phyloP scores from a whole-genome alignment of 37 sponge, comb jelly and placozoan genomes.

The Trichoplax adhaerens region DNA sequence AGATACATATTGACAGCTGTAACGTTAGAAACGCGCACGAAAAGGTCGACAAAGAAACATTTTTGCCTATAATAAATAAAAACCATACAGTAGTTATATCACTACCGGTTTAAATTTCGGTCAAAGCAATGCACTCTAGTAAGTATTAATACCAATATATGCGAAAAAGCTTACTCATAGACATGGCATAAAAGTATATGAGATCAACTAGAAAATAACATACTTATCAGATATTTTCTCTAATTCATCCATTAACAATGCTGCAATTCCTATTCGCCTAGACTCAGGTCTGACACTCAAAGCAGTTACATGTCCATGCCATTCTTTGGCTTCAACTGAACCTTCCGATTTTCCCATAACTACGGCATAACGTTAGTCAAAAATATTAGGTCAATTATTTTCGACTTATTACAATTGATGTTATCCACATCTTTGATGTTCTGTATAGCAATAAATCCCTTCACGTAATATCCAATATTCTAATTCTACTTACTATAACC shows the following conservation, averaged over 20 bases:
- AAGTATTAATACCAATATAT: not conserved
- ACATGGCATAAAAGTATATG: not conserved
- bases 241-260: slow-evolving; percentile 60
- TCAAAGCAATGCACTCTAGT: not conserved
- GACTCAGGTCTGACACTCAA: slow-evolving; percentile 69
- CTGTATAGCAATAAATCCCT: no score
- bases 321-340: slow-evolving; percentile 9
- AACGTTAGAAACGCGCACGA: slow-evolving; percentile 76
- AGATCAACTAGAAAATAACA: not conserved
- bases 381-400: no score
- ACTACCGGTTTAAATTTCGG: not conserved
- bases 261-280: slow-evolving; percentile 76
- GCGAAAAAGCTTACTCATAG: not conserved
- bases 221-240: slow-evolving; percentile 63
- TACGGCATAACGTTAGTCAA: no score
- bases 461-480: no score
- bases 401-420: no score
- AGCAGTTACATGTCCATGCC: slow-evolving; percentile 99
- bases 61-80: slow-evolving; percentile 30
- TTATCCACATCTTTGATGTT: no score
- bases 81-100: not conserved
- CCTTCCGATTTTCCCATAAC: no score
- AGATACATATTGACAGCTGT: slow-evolving; percentile 85
- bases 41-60: slow-evolving; percentile 89
- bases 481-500: slow-evolving; percentile 91